These are phyloP conservation scores for Micropoecilia bifurca DNA, from an alignment of 2,797 vertebrate genomes.

Conservation along the genomic window DNA sequence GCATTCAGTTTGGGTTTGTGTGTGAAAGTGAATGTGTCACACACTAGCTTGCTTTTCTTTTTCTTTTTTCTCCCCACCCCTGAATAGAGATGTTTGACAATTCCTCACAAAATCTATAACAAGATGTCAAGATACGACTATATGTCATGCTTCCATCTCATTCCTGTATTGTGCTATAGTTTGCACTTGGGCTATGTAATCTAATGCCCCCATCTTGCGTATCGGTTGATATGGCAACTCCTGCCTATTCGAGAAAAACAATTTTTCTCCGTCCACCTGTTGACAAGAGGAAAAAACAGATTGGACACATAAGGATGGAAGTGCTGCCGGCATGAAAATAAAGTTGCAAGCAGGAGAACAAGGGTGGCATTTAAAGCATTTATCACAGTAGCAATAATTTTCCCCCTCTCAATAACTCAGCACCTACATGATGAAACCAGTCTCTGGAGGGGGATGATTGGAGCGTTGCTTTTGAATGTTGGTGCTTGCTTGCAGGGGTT, in stretches of 20 bases:
- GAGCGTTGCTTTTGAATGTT: conserved; percentile 11
- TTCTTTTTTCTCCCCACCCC: neutral
- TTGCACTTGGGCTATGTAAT: conserved; percentile 23
- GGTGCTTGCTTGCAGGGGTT: conserved; percentile 9
- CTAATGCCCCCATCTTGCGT: conserved; percentile 27
- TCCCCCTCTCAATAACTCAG: conserved; percentile 30
- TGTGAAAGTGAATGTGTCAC: conserved; percentile 6
- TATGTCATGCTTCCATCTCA: conserved; percentile 8
- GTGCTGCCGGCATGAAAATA: conserved; percentile 31
- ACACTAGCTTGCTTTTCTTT: neutral
- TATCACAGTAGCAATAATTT: conserved; percentile 25
- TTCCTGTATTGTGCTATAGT: conserved; percentile 23
- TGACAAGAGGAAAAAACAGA: conserved; percentile 20
- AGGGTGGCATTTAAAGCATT: conserved; percentile 31
- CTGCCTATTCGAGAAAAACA: conserved; percentile 21
- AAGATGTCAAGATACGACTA: conserved; percentile 25
- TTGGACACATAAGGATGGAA: conserved; percentile 19
- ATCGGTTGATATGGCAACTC: conserved; percentile 66
- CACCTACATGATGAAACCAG: conserved; percentile 34
- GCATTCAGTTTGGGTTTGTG: conserved; percentile 12
- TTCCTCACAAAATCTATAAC: conserved; percentile 25
- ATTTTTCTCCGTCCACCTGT: conserved; percentile 54
- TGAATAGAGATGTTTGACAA: conserved; percentile 4
- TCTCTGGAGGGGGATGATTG: conserved; percentile 15
- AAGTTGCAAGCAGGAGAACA: neutral